A percentile compares a stretch with the other conserved stretches of the same genome.
These are phyloP conservation scores for Carassius carassius DNA, from an alignment of 2,113 vertebrate species.

Conservation along the genomic window DNA sequence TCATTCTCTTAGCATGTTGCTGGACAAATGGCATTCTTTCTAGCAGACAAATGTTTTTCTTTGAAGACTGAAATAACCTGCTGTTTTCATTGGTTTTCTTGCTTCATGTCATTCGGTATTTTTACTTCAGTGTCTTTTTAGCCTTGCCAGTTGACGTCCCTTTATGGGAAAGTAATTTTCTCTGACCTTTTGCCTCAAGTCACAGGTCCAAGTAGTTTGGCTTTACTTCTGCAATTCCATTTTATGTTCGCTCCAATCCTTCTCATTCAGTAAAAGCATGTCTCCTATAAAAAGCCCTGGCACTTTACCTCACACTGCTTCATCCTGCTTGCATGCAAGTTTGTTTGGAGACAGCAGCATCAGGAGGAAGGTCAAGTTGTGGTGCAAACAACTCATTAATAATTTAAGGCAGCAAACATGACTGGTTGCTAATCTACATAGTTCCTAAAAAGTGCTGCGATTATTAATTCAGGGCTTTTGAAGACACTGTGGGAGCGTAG, in stretches of 20 bases:
- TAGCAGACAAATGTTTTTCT: not conserved
- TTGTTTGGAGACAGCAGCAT: constrained; percentile 55
- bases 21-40: not conserved
- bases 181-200: constrained; percentile 2
- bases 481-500: constrained; percentile 44
- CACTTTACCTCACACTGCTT: constrained; percentile 30
- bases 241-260: not conserved
- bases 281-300: not conserved
- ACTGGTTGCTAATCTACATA: constrained; percentile 66
- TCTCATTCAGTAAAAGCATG: constrained; percentile 22
- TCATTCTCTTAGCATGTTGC: not conserved
- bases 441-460: constrained; percentile 60
- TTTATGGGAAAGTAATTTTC: not conserved
- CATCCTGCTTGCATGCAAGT: constrained; percentile 48
- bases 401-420: constrained; percentile 68
- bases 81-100: not conserved
- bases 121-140: not conserved
- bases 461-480: constrained; percentile 68
- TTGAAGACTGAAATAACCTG: not conserved
- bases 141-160: no score
- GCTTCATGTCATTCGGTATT: not conserved
- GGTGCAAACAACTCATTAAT: constrained; percentile 72
- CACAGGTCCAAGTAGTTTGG: constrained; percentile 5
- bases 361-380: constrained; percentile 56
- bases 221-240: not conserved